phyloP scores from a whole-genome alignment of 2,113 vertebrate genomes.

The Cyanistes caeruleus region DNA sequence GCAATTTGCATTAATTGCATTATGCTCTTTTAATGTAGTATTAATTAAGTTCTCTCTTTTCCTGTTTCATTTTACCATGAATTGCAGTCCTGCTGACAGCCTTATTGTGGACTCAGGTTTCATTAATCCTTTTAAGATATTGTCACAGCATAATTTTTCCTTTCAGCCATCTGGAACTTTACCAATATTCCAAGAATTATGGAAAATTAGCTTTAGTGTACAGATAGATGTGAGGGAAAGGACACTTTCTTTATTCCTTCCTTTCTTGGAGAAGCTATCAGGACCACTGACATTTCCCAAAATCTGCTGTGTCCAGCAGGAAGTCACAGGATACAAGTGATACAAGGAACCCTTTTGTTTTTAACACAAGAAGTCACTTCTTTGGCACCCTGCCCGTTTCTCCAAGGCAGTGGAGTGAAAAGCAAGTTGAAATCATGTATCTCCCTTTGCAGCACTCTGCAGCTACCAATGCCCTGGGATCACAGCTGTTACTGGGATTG shows the following conservation, averaged over 20 bases:
- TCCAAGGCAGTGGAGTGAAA: not conserved
- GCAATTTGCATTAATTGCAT: slow-evolving; percentile 34
- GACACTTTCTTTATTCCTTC: not conserved
- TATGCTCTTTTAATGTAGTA: slow-evolving; percentile 5
- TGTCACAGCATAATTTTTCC: not conserved
- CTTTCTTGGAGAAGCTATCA: not conserved
- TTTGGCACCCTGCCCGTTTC: not conserved
- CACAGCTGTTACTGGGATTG: not conserved
- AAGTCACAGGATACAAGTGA: not conserved
- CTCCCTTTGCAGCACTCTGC: not conserved
- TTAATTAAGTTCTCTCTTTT: slow-evolving; percentile 38
- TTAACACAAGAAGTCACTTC: not conserved
- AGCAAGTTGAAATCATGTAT: not conserved
- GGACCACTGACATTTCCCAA: not conserved
- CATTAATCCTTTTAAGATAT: slow-evolving; percentile 31
- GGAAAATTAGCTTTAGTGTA: not conserved
- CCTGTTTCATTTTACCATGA: not conserved
- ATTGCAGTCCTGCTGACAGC: not conserved
- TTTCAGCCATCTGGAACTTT: slow-evolving; percentile 19
- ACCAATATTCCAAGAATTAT: slow-evolving; percentile 23
- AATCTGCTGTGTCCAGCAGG: rapidly evolving
- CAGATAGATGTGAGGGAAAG: not conserved
- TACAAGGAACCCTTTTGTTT: not conserved
- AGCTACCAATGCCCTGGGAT: not conserved
- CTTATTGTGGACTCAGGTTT: not conserved